Conservation (phyloP, 2,113 vertebrate genomes). For the Rhodinocichla rosea region DNA sequence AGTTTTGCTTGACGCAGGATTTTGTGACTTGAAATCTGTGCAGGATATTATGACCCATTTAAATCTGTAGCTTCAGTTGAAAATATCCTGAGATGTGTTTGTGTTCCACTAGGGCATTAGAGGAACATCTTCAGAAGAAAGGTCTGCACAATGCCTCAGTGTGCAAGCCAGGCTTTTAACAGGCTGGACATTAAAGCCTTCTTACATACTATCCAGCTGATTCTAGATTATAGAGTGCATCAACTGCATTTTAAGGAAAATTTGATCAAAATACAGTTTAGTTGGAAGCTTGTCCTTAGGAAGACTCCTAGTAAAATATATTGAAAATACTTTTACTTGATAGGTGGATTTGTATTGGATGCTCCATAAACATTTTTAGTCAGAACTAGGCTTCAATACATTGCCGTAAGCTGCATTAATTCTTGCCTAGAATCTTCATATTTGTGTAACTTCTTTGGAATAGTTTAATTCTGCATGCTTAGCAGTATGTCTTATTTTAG, state of each 20-base stretch:
- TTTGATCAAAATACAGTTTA: neutral
- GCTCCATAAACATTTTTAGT: neutral
- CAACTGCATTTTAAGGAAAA: neutral
- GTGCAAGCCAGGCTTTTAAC: neutral
- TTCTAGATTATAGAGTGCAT: neutral
- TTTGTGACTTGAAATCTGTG: neutral
- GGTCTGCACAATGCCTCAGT: neutral
- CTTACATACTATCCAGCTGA: neutral
- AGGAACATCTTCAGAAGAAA: neutral
- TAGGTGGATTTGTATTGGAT: neutral
- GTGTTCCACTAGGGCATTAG: neutral
- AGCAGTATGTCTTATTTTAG: neutral
- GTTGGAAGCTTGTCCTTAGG: neutral
- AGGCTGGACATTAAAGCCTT: neutral
- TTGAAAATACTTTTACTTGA: neutral
- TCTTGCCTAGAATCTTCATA: neutral
- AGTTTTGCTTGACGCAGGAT: neutral
- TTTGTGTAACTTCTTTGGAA: neutral
- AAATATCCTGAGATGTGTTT: neutral
- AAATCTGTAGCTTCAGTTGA: neutral
- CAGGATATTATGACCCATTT: neutral
- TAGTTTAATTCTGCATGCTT: neutral
- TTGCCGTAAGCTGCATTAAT: fast-evolving
- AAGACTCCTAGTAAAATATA: neutral
- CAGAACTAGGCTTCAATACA: neutral